Evolutionary conservation across 1,140 invertebrate genomes (phyloP).

Genomic region (Drosophila obscura): DNA sequence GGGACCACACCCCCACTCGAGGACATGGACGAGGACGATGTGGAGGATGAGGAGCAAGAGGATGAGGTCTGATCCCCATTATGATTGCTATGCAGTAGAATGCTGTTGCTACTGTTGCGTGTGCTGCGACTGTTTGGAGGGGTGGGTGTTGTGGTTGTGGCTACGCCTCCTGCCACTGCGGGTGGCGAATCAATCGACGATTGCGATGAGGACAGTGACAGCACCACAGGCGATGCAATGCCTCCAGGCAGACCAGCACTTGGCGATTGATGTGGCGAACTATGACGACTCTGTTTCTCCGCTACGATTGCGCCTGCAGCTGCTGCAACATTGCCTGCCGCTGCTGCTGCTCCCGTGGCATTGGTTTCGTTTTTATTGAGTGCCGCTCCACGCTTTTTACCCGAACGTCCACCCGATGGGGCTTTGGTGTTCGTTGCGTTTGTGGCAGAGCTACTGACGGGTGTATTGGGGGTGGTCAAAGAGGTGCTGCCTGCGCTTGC

Average conservation of each 20-base stretch:
- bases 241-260: conserved; percentile 26
- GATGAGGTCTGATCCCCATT: conserved; percentile 56
- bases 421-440: conserved; percentile 44
- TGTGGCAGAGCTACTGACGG: conserved; percentile 16
- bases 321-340: conserved; percentile 21
- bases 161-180: background rate
- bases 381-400: conserved; percentile 74
- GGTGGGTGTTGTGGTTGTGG: conserved; percentile 11
- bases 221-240: conserved; percentile 60
- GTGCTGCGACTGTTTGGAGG: conserved; percentile 31
- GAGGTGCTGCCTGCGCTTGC: conserved; percentile 20
- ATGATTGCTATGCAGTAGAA: conserved; percentile 25
- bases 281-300: conserved; percentile 65
- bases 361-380: conserved; percentile 42
- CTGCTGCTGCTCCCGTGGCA: conserved; percentile 1
- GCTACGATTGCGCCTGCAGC: conserved; percentile 14
- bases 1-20: conserved; percentile 36
- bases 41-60: conserved; percentile 60
- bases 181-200: conserved; percentile 65
- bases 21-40: conserved; percentile 65
- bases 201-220: conserved; percentile 68
- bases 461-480: conserved; percentile 24
- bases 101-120: conserved; percentile 41
- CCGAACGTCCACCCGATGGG: conserved; percentile 62
- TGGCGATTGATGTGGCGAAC: conserved; percentile 53